Percentiles rank a stretch among this genome's conserved stretches.
Conservation (phyloP, 92 coral and sea anemone genomes). For the Parazoanthus darwini region DNA sequence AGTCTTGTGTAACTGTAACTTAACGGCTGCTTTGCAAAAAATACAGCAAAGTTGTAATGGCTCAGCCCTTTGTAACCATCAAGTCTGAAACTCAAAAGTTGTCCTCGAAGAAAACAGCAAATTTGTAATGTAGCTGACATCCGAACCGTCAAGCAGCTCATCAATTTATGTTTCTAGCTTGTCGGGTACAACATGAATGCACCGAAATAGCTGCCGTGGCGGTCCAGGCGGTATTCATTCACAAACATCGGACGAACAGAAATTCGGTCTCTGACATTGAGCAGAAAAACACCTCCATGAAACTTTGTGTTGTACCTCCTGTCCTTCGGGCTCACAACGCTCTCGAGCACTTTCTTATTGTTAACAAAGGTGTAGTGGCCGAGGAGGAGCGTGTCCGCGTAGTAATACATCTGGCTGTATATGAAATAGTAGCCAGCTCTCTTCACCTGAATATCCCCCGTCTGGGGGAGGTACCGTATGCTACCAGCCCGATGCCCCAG, state of each 20-base stretch:
- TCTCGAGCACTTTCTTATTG: constrained; percentile 44
- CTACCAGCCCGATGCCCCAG: constrained; percentile 42
- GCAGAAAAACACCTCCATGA: constrained; percentile 80
- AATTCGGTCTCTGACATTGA: constrained; percentile 62
- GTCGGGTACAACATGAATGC: constrained; percentile 66
- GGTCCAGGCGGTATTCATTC: constrained; percentile 33
- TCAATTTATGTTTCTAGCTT: not conserved
- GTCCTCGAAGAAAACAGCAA: not conserved
- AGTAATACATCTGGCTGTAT: constrained; percentile 83
- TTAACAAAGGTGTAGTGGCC: constrained; percentile 70
- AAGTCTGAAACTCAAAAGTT: not conserved
- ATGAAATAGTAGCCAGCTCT: constrained; percentile 77
- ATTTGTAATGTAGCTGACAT: not conserved
- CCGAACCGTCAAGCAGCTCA: too few species aligned
- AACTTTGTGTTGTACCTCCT: constrained; percentile 64
- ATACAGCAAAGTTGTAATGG: too few species aligned
- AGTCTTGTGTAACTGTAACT: not conserved
- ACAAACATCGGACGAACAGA: constrained; percentile 46
- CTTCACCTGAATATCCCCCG: constrained; percentile 57
- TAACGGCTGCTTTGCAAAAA: not conserved
- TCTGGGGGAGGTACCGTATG: constrained; percentile 10
- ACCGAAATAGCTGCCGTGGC: constrained; percentile 65
- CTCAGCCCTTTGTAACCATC: not conserved
- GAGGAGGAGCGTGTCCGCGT: constrained; percentile 25
- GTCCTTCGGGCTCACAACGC: constrained; percentile 29